Evolutionary conservation across 2,797 vertebrate species (phyloP), one percentile per base, ranked within the genome.

Genomic region (Falco biarmicus): DNA sequence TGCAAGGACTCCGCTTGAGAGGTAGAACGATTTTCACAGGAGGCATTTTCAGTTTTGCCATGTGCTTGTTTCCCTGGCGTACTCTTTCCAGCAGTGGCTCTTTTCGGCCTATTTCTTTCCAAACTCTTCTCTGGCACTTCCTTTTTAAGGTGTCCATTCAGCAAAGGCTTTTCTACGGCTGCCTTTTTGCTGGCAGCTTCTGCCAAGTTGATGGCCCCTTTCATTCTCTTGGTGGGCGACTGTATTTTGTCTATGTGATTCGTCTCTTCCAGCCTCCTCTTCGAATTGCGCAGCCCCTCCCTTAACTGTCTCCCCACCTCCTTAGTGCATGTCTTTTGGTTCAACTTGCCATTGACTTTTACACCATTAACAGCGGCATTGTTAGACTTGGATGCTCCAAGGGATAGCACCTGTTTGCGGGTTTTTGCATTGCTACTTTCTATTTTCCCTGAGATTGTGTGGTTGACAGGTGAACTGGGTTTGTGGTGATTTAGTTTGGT

Each of bases 341-440:
- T 99, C 87, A 99, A 98, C 98, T 99, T 98, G 97, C 99, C 98
- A 85, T 99, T 99, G 98, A 99, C 98, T 98, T 99, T 99, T 96
- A 98, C 97, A 97, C 98, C 98, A 48, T 97, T 98, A 94, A 97
- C 94, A 96, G 98, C 97, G 92, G 97, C 96, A 97, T 97, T 98
- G 93, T 98, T 97, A 95, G 98, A 97, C 95, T 98, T 98, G 98
- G 99, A 99, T 98, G 98, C 98, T 95, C 99, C 99, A 98, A 99
- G 99, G 98, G 99, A 98, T 99, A 99, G 99, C 99, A 99, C 99
- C 99, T 99, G 99, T 99, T 99, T 99, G 98, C 99, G 99, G 97
- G 99, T 99, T 99, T 99, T 99, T 99, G 99, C 99, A 99, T 99
- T 99, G 99, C 99, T 99, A 99, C 99, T 99, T 99, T 99, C 99